A percentile compares a stretch with the other conserved stretches of the same genome.
Conservation (phyloP, 2,888 invertebrate genomes). For the Myopa testacea region DNA sequence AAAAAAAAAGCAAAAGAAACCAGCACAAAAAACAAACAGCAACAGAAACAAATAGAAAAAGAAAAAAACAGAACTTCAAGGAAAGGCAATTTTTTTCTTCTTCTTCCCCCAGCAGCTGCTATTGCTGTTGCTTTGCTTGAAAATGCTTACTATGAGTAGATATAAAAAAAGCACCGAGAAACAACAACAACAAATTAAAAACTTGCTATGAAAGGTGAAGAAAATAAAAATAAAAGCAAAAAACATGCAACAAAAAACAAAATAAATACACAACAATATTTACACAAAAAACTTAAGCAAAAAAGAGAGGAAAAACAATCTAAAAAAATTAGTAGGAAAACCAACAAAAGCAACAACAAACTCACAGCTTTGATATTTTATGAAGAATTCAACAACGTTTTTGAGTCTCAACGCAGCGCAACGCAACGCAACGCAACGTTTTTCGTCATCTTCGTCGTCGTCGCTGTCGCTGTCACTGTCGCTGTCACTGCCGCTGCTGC, state of each 20-base stretch:
- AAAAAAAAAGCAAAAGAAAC: constrained; percentile 15
- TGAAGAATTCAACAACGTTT: constrained; percentile 27
- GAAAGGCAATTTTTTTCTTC: constrained; percentile 40
- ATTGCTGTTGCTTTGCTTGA: constrained; percentile 22
- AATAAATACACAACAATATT: constrained; percentile 35
- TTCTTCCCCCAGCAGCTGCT: not conserved
- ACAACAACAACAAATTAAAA: constrained; percentile 29
- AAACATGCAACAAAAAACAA: constrained; percentile 55
- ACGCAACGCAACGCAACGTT: not conserved
- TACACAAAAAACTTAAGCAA: constrained; percentile 24
- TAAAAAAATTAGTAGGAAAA: constrained; percentile 44
- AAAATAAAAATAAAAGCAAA: constrained; percentile 54
- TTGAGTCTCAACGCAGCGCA: constrained; percentile 12
- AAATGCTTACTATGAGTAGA: constrained; percentile 17
- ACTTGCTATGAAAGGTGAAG: constrained; percentile 47
- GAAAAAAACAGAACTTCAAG: constrained; percentile 35
- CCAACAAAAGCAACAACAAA: constrained; percentile 47
- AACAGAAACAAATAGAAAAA: constrained; percentile 12
- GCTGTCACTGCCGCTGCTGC: not conserved
- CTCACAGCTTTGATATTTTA: constrained; percentile 16
- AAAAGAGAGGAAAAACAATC: constrained; percentile 53
- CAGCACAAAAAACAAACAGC: constrained; percentile 16
- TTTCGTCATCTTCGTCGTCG: not conserved
- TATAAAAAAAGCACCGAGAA: constrained; percentile 4
- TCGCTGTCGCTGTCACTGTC: not conserved